Base-by-base conservation (phyloP, 2,797 vertebrate species). In the Paguma larvata region DNA sequence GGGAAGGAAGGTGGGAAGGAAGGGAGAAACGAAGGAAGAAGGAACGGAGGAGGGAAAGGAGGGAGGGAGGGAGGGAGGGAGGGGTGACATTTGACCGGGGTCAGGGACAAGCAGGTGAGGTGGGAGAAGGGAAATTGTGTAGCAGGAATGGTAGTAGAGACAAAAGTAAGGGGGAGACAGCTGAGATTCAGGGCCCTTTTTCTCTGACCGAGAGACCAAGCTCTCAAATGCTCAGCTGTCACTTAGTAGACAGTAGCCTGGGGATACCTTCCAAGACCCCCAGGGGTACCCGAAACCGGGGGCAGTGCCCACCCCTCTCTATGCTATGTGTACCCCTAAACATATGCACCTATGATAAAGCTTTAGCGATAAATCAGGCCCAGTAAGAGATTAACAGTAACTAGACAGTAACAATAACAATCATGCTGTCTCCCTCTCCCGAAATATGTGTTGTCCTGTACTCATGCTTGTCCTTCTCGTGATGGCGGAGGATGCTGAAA, bases 181-280 rank as follows among this genome's bases (percentile, higher is more conserved):
- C 56, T 4, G 65, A 21, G 44, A 23, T 56, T 63, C 41, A 38
- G 46, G 11, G 44, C 11, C 23, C 51, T 44, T 56, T 53, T 70
- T 23, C 38, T 44, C 68, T 56, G 30, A 89, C 73, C 65, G 30
- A 75, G 89, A 75, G 53, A 30, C 63, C n/a, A 44, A 27, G 16
- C 2, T 15, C 30, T 13, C 63, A 27, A 44, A 56, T 0, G 18
- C 15, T 70, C 41, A 0, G 0, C 0, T 23, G 6, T 30, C 41
- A 19, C 41, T 48, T 16, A 73, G 16, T 9, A 27, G 73, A 18
- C 27, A 32, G 73, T 32, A 48, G 15, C 73, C 44, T 15, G 32
- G 48, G 48, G 77, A 79, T 27, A 79, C 48, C 18, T 78, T 53
- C 75, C 32, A 23, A n/a, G 75, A 78, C 30, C 32, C 75, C 32